Conservation (phyloP, 2,797 vertebrate genomes). For the Parauchenoglanis punctatus region DNA sequence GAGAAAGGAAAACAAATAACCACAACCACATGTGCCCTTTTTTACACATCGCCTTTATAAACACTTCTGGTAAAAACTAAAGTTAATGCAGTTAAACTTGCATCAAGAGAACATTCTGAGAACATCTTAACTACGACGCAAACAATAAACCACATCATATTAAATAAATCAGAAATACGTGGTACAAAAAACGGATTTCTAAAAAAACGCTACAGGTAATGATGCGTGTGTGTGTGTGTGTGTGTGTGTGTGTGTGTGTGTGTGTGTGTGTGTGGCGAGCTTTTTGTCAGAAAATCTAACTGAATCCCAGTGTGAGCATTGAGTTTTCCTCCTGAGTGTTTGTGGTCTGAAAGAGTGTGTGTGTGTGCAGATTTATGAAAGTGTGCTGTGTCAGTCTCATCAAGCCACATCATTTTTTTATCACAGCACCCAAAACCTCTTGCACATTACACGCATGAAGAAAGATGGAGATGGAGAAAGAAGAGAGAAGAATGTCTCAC, state of each 20-base stretch:
- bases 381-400: neutral
- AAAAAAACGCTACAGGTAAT: neutral
- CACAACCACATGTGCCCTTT: constrained; percentile 52
- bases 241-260: neutral
- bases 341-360: neutral
- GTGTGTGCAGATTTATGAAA: constrained; percentile 18
- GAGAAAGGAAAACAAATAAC: constrained; percentile 45
- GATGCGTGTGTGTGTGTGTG: neutral
- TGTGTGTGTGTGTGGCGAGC: neutral
- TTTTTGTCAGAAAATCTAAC: neutral
- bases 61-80: constrained; percentile 39
- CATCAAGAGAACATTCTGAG: constrained; percentile 13
- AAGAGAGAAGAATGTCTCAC: neutral
- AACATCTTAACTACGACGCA: constrained; percentile 29
- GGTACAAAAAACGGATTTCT: neutral
- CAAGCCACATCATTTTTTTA: constrained; percentile 10
- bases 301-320: neutral
- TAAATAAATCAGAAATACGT: constrained; percentile 12
- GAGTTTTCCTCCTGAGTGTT: constrained; percentile 13
- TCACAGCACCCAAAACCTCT: neutral
- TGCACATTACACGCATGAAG: neutral
- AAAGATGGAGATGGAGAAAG: neutral
- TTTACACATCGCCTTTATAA: constrained; percentile 45
- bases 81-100: constrained; percentile 35
- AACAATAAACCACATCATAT: constrained; percentile 19